A percentile compares a stretch with the other conserved stretches of the same genome.
Evolutionary conservation across 2,113 vertebrate species (phyloP).

Genomic region (Xiphophorus maculatus): DNA sequence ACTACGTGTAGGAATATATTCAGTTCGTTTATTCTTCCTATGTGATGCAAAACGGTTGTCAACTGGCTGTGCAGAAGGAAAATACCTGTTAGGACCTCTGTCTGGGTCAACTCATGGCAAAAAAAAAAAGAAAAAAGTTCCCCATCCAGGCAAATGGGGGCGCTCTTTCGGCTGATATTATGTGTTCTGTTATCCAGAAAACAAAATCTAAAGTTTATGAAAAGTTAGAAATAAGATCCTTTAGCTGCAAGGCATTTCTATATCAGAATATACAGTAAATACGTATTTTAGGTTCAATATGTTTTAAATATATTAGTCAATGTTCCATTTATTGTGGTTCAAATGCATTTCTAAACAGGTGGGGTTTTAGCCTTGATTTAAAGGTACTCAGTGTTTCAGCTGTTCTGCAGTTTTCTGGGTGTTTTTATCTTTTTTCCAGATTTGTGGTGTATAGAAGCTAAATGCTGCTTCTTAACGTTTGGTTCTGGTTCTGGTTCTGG

Average conservation of each 20-base stretch:
- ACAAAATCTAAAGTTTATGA: not conserved
- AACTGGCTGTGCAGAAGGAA: not conserved
- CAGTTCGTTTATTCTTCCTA: not conserved
- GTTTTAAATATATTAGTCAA: too few relatives aligned
- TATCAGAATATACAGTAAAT: not conserved
- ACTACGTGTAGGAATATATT: not conserved
- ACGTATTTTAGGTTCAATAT: not conserved
- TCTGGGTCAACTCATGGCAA: constrained; percentile 6
- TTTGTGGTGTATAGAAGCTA: too few relatives aligned
- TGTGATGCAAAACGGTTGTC: not conserved
- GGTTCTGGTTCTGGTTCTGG: not conserved
- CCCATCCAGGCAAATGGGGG: constrained; percentile 47
- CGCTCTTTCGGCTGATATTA: constrained; percentile 48
- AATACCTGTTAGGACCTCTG: not conserved
- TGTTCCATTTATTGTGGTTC: too few relatives aligned
- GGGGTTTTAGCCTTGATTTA: too few relatives aligned
- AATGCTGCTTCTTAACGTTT: not conserved
- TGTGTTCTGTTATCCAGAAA: not conserved
- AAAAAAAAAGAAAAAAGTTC: not conserved
- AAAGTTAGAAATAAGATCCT: constrained; percentile 4
- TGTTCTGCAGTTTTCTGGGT: too few relatives aligned
- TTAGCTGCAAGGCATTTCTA: not conserved
- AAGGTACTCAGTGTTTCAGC: too few relatives aligned
- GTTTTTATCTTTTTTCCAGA: too few relatives aligned
- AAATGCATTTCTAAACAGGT: too few relatives aligned